These are phyloP conservation scores for Trichechus manatus DNA, from an alignment of 2,113 vertebrate genomes.

Conservation along the genomic window DNA sequence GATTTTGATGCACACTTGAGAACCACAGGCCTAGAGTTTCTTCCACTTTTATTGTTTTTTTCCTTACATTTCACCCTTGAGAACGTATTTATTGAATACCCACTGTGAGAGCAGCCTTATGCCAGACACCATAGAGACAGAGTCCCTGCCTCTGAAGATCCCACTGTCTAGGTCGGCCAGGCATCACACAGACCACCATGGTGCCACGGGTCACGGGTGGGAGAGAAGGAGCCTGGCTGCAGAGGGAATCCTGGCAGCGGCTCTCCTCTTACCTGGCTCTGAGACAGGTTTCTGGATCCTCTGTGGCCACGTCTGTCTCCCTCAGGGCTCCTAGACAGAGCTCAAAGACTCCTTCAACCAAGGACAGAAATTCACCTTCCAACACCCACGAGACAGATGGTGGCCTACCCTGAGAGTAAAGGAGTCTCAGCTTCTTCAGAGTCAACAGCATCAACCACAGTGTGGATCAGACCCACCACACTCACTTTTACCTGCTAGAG, in stretches of 20 bases:
- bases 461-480: not conserved
- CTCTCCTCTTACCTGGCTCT: too few relatives aligned
- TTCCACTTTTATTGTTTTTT: not conserved
- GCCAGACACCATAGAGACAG: not conserved
- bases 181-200: accelerated
- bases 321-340: not conserved
- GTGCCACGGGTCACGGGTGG: not conserved
- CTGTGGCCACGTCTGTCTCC: not conserved
- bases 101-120: accelerated
- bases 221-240: too few relatives aligned
- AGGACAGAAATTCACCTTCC: not conserved
- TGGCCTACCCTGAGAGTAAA: not conserved
- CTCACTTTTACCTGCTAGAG: not conserved
- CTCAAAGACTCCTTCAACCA: not conserved
- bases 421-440: not conserved
- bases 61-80: not conserved
- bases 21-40: not conserved
- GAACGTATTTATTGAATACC: too few relatives aligned
- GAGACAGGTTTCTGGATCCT: too few relatives aligned
- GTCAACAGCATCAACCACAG: not conserved
- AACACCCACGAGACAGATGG: not conserved
- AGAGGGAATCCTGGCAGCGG: not conserved
- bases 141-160: not conserved
- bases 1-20: not conserved
- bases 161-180: not conserved